phyloP scores from a whole-genome alignment of 2,797 vertebrate genomes.

The Hyperoplus immaculatus region DNA sequence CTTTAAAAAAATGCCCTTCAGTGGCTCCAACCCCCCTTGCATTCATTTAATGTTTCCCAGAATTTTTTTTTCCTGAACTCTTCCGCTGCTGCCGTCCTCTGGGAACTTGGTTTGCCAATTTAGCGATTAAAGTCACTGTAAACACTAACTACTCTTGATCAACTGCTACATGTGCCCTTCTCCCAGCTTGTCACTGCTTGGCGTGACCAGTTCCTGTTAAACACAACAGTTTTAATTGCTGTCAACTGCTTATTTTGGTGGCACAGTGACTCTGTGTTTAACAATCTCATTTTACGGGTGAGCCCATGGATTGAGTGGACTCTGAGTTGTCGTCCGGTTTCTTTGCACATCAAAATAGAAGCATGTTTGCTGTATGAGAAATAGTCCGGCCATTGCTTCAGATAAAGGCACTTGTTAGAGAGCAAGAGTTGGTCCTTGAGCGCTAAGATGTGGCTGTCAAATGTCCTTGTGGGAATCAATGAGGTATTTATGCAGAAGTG shows the following conservation, averaged over 20 bases:
- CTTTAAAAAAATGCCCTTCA: conserved; percentile 1
- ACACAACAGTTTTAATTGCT: not conserved
- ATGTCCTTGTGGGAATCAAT: not conserved
- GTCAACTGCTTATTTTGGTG: not conserved
- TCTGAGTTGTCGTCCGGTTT: not conserved
- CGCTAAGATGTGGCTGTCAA: not conserved
- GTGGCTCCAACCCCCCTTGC: conserved; percentile 22
- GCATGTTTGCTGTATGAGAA: not conserved
- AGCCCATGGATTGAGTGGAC: not conserved
- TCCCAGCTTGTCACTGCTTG: conserved; percentile 1
- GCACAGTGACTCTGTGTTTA: not conserved
- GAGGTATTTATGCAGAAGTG: not conserved
- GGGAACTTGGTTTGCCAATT: not conserved
- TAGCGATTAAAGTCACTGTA: conserved; percentile 5
- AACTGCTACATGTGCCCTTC: not conserved
- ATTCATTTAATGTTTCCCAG: conserved; percentile 12
- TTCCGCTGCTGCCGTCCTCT: not conserved
- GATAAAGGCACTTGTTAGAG: not conserved
- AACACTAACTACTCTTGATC: not conserved
- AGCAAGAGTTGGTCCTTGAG: not conserved
- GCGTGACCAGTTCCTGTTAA: not conserved
- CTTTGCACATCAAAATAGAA: not conserved
- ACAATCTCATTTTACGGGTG: not conserved
- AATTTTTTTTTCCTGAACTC: conserved; percentile 13
- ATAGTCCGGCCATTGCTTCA: not conserved